phyloP scores from a whole-genome alignment of 2,113 vertebrate species.

The Athene cunicularia region DNA sequence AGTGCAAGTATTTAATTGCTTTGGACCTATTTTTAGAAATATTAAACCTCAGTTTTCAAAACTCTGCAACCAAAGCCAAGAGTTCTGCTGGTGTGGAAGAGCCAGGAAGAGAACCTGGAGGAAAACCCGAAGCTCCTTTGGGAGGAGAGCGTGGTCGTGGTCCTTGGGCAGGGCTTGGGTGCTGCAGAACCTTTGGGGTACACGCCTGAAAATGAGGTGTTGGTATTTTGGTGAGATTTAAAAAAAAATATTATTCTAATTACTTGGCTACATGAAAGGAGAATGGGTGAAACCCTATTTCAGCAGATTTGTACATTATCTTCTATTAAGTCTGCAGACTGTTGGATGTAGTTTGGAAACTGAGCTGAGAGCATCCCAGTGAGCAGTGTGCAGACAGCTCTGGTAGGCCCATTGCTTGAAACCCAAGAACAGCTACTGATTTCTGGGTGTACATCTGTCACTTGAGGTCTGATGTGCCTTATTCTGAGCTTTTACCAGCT shows the following conservation, averaged over 20 bases:
- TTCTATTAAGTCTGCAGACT: neutral
- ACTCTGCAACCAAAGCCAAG: neutral
- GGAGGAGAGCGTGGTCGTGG: neutral
- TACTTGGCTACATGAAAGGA: neutral
- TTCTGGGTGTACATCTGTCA: conserved; percentile 7
- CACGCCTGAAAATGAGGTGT: fast-evolving
- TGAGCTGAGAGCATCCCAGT: neutral
- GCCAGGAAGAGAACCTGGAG: conserved; percentile 5
- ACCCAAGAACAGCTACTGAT: neutral
- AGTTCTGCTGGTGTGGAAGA: neutral
- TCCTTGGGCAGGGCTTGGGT: neutral
- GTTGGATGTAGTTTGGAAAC: neutral
- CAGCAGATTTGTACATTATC: neutral
- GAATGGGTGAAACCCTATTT: neutral
- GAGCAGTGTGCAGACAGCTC: neutral
- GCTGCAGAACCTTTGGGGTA: neutral
- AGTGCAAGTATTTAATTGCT: conserved; percentile 53
- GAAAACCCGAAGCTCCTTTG: neutral
- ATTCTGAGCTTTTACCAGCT: neutral
- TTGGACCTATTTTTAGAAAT: conserved; percentile 50
- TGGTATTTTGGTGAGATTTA: neutral
- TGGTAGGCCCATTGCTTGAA: neutral
- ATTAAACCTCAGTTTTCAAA: conserved; percentile 58
- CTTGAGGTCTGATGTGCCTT: neutral
- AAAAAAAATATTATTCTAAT: neutral